Base-by-base conservation (phyloP, 2,113 vertebrate genomes). In the Trematomus loennbergii region DNA sequence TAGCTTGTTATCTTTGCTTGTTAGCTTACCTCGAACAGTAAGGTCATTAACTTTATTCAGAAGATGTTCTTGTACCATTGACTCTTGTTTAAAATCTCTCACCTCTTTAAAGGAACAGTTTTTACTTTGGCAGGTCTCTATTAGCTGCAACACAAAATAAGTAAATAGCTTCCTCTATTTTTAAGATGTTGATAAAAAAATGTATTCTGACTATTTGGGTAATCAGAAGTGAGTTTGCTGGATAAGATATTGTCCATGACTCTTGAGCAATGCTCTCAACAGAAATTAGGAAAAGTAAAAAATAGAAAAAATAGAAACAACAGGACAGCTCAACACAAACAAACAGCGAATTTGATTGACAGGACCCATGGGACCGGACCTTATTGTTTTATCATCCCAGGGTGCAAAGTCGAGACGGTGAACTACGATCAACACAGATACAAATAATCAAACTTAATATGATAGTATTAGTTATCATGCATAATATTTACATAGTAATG, bases 311-410 rank as follows among this genome's bases (percentile, higher is more conserved):
- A 63, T 10, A 68, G 9, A 79, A 82, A 59, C 5, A 63, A 78
- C 61, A 73, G 17, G 59, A 72, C 75, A 78, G 45, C 69, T 64
- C 65, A 89, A 88, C 59, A 72, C 59, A 88, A 92, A 89, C 85
- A 89, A 86, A 89, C 81, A 90, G 81, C 79, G 48, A 17, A 55
- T 89, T 83, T 94, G 91, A 94, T 83, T 88, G 91, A 88, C 91
- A 91, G 82, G 78, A 79, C 76, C 74, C 64, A 78, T 65, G 88
- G 78, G 88, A 85, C 29, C 53, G 57, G 57, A 69, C 70, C 72
- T 81, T 60, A 78, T 86, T 88, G 77, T 36, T 62, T 45, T 69
- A 71, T 55, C 69, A 50, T 62, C 49, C 60, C 73, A 75, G 43
- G 49, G 36, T 79, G 78, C 40, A 33, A 29, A 79, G 63, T 75